Percentiles rank a stretch among this genome's conserved stretches.
These are phyloP conservation scores for Hydrophis major DNA, from an alignment of 2,797 vertebrate species.

Conservation along the genomic window DNA sequence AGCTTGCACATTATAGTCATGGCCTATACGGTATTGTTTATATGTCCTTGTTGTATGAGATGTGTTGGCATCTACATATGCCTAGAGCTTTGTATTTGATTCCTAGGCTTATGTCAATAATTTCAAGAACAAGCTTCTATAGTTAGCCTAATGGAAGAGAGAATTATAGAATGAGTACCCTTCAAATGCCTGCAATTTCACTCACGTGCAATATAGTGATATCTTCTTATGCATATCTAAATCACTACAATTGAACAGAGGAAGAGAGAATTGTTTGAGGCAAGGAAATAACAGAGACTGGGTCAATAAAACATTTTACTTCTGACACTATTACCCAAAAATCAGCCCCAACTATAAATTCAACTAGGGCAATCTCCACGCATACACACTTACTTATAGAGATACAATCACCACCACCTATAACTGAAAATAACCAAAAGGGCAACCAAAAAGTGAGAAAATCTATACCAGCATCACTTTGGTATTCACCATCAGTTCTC, in stretches of 20 bases:
- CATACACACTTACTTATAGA: neutral
- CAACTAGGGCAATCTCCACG: neutral
- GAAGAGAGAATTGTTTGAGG: neutral
- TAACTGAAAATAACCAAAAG: neutral
- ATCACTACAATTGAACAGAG: neutral
- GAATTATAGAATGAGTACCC: neutral
- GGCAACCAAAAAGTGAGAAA: neutral
- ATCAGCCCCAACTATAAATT: neutral
- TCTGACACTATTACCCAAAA: neutral
- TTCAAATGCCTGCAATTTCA: neutral
- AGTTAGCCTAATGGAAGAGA: neutral
- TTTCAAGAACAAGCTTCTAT: neutral
- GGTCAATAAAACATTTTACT: neutral
- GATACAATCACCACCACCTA: neutral
- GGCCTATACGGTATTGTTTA: neutral
- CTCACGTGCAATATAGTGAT: neutral
- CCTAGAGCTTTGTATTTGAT: neutral
- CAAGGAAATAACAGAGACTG: neutral
- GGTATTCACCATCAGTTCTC: neutral
- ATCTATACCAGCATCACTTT: neutral
- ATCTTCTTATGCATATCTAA: neutral
- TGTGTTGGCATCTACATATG: neutral
- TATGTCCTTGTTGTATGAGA: neutral
- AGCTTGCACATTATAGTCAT: neutral
- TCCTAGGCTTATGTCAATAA: neutral